Evolutionary conservation across 2,888 invertebrate species (phyloP), one percentile per base, ranked within the genome.

Genomic region (Ommatoiulus sabulosus): DNA sequence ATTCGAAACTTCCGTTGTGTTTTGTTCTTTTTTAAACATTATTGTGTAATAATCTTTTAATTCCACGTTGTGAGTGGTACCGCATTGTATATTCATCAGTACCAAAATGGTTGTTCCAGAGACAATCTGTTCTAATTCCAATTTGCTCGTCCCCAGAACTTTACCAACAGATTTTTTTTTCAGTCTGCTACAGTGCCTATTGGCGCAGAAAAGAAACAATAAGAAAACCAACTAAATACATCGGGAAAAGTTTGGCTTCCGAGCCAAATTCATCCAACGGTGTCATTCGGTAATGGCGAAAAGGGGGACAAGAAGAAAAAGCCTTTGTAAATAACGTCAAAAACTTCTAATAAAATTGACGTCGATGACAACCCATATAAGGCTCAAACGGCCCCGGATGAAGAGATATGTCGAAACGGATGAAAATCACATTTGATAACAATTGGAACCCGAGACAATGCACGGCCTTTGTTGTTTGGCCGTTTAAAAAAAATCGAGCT

Each of bases 321-420:
- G 57, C 57, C 57, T 57, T 57, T 57, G 57, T 57, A 57, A 57
- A 57, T 57, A 57, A 57, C 57, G 57, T 57, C 57, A 57, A 57
- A 57, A 57, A 57, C 57, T 57, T 57, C 57, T 57, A 57, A 57
- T 57, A 57, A 57, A 57, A 57, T 57, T 57, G 57, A 57, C 57
- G 57, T 57, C 57, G 57, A 57, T 57, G 57, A 57, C 57, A 57
- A 57, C 15, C 17, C 57, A 57, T 15, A 57, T 57, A 17, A 57
- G 12, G 57, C 57, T 57, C 57, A 57, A 57, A 57, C 57, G 57
- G 57, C 57, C 57, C 57, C 57, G 57, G 57, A 17, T 57, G 57
- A 57, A 57, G 57, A 4, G 57, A 57, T 57, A 10, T 57, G 57
- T 57, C 57, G 57, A 57, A 57, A 57, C 57, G 57, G 57, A 57